A percentile compares a stretch with the other conserved stretches of the same genome.
phyloP scores from a whole-genome alignment of 2,888 invertebrate genomes.

The Dolichopus griseipennis region DNA sequence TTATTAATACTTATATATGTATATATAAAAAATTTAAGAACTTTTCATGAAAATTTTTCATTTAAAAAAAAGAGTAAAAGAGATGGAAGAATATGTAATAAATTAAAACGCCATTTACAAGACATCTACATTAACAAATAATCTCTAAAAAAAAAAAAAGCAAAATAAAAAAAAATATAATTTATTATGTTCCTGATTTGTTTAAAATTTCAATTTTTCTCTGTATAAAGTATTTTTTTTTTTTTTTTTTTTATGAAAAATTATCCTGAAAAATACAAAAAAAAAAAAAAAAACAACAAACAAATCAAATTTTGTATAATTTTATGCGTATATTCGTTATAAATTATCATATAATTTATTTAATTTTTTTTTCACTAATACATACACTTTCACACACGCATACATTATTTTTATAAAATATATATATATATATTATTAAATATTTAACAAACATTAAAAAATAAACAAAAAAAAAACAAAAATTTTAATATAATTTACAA shows the following conservation, averaged over 20 bases:
- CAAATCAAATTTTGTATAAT: too few relatives aligned
- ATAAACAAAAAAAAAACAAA: too few relatives aligned
- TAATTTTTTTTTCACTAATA: background rate
- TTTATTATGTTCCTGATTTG: constrained; percentile 6
- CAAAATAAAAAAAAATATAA: background rate
- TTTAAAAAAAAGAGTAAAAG: too few relatives aligned
- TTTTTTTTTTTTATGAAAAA: background rate
- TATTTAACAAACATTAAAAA: too few relatives aligned
- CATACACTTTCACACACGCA: too few relatives aligned
- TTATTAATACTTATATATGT: background rate
- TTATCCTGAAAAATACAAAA: background rate
- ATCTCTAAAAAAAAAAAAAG: background rate
- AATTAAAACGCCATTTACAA: constrained; percentile 6
- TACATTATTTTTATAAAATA: background rate
- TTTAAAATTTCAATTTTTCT: background rate
- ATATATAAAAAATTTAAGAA: background rate
- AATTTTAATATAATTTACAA: too few relatives aligned
- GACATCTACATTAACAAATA: constrained; percentile 3
- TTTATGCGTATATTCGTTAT: background rate
- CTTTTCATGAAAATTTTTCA: too few relatives aligned
- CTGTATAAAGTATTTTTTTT: too few relatives aligned
- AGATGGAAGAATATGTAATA: background rate
- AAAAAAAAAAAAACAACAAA: background rate
- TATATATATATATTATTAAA: too few relatives aligned
- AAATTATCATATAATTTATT: constrained; percentile 1